These are phyloP conservation scores for Chirona hameri DNA, from an alignment of 2,888 invertebrate species.

Conservation along the genomic window DNA sequence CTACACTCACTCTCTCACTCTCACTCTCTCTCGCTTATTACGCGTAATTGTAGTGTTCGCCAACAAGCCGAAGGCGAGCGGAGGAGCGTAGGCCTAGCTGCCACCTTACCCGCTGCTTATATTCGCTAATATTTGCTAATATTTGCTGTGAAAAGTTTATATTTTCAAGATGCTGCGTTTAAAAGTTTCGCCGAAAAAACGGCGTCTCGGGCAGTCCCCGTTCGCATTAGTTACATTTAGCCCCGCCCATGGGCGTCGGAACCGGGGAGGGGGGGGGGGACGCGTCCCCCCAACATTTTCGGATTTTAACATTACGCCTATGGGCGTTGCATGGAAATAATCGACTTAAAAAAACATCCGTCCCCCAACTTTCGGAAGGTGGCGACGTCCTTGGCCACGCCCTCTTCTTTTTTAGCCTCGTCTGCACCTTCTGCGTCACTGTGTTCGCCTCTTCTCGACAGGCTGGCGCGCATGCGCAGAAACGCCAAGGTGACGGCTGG, in stretches of 20 bases:
- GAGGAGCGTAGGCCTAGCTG: too few relatives aligned
- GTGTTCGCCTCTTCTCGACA: neutral
- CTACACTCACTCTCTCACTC: neutral
- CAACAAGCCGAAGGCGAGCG: neutral
- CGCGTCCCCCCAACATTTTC: too few relatives aligned
- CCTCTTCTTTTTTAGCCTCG: neutral
- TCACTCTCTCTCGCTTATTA: neutral
- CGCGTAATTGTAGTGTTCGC: neutral
- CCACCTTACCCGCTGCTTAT: neutral
- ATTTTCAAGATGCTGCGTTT: neutral
- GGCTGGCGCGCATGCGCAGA: neutral
- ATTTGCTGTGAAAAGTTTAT: neutral
- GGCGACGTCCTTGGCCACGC: neutral
- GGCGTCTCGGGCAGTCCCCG: too few relatives aligned
- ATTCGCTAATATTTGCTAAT: neutral
- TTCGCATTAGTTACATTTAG: neutral
- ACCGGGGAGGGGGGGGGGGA: too few relatives aligned
- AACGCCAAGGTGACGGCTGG: conserved; percentile 24
- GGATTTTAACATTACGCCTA: too few relatives aligned
- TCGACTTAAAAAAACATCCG: neutral
- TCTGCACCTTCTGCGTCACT: neutral
- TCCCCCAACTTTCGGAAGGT: too few relatives aligned
- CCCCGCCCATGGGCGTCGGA: too few relatives aligned
- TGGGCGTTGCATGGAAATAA: too few relatives aligned
- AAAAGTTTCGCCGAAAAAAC: neutral